A percentile compares a stretch with the other conserved stretches of the same genome.
phyloP scores from a whole-genome alignment of 1,140 invertebrate genomes.

The Penaeus chinensis region DNA sequence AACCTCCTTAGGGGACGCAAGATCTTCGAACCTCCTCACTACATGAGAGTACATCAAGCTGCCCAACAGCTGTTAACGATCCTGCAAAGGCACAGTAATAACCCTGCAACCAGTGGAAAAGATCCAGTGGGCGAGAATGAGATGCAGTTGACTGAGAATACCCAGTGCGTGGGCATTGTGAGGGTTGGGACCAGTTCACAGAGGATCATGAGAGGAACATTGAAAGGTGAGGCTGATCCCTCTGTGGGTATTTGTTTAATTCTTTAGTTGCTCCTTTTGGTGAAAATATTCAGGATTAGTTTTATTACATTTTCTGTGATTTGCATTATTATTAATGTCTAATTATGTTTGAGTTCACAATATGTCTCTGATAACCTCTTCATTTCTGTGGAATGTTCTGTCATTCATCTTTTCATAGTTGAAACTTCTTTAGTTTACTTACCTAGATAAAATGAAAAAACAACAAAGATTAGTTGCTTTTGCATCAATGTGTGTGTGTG shows the following conservation, averaged over 20 bases:
- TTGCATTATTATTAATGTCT: too few species aligned
- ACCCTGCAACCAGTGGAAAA: slow-evolving; percentile 63
- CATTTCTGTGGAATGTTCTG: too few species aligned
- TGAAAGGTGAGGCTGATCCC: slow-evolving; percentile 69
- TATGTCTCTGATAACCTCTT: too few species aligned
- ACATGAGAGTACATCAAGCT: slow-evolving; percentile 87
- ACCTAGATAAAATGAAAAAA: too few species aligned
- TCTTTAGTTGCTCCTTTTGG: neutral
- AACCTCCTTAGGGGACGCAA: slow-evolving; percentile 90
- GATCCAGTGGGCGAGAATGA: neutral
- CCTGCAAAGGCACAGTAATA: slow-evolving; percentile 69
- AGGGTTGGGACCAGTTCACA: slow-evolving; percentile 89
- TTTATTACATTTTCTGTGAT: too few species aligned
- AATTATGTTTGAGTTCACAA: too few species aligned
- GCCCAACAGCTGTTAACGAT: slow-evolving; percentile 84
- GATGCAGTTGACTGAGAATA: slow-evolving; percentile 70
- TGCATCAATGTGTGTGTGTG: too few species aligned
- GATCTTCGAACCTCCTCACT: slow-evolving; percentile 93
- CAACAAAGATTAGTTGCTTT: too few species aligned
- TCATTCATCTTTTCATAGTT: too few species aligned
- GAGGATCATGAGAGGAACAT: slow-evolving; percentile 79
- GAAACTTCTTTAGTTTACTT: too few species aligned
- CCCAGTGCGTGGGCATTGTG: slow-evolving; percentile 85
- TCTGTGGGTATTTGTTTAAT: neutral
- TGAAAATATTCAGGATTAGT: neutral